phyloP scores from a whole-genome alignment of 2,797 vertebrate genomes.

The Tenualosa ilisha region DNA sequence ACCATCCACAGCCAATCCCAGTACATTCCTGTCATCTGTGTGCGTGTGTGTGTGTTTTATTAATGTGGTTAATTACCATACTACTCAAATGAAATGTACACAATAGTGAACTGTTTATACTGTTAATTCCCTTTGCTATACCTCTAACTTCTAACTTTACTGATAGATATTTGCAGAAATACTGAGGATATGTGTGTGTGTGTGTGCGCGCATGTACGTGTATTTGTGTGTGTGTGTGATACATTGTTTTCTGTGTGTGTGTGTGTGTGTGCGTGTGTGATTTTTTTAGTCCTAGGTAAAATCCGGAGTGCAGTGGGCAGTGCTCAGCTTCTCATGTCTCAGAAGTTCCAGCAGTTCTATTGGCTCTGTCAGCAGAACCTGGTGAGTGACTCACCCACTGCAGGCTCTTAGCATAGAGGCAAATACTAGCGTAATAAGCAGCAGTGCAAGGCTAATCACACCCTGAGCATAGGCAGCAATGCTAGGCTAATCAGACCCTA shows the following conservation, averaged over 20 bases:
- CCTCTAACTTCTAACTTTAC: background rate
- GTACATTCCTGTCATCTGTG: background rate
- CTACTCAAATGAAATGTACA: no score
- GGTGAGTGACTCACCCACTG: constrained; percentile 76
- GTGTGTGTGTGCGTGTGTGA: constrained; percentile 17
- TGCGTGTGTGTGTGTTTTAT: no score
- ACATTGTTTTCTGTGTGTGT: background rate
- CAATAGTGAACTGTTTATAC: no score
- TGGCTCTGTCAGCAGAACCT: constrained; percentile 99
- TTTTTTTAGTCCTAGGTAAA: constrained; percentile 52
- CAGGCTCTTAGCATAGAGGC: background rate
- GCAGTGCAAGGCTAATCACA: background rate
- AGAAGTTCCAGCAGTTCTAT: constrained; percentile 99
- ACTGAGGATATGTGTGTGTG: background rate
- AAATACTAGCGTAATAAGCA: background rate
- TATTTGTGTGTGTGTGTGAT: background rate
- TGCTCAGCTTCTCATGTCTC: constrained; percentile 79
- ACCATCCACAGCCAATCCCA: no score
- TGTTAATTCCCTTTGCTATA: no score
- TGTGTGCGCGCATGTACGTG: background rate
- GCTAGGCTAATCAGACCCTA: background rate
- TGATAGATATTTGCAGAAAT: background rate
- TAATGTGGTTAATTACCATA: background rate
- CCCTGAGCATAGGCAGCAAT: background rate
- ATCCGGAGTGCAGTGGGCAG: constrained; percentile 52